These are phyloP conservation scores for Lithophane leautieri DNA, from an alignment of 2,888 invertebrate species.

Conservation along the genomic window DNA sequence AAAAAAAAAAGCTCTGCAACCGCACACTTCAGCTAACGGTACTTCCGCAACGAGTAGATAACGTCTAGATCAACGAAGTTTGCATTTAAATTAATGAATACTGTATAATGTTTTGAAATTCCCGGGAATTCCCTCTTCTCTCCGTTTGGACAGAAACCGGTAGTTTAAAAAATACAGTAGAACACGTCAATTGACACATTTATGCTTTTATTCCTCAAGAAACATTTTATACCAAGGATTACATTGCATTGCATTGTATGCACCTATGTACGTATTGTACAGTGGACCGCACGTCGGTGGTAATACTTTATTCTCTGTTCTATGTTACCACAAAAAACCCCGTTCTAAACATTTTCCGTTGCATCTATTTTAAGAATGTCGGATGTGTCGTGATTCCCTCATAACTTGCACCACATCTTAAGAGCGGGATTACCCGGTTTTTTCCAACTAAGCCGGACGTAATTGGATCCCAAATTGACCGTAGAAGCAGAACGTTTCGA, in stretches of 20 bases:
- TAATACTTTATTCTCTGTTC: background rate
- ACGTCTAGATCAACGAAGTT: background rate
- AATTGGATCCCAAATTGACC: constrained; percentile 90
- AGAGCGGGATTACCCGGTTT: constrained; percentile 85
- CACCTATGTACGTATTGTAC: background rate
- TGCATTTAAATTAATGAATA: background rate
- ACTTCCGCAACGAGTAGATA: background rate
- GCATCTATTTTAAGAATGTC: background rate
- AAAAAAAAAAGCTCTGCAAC: background rate
- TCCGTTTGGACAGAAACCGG: background rate
- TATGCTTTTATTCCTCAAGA: background rate
- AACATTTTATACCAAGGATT: background rate
- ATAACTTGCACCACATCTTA: constrained; percentile 69
- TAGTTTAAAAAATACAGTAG: background rate
- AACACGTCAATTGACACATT: too few relatives aligned
- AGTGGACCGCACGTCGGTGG: background rate
- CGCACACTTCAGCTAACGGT: background rate
- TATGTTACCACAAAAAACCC: too few relatives aligned
- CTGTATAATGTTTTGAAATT: background rate
- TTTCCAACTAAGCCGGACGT: constrained; percentile 89
- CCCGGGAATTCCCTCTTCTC: background rate
- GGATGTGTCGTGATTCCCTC: constrained; percentile 26
- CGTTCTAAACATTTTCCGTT: background rate
- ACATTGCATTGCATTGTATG: background rate
- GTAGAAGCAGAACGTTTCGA: constrained; percentile 78